These are phyloP conservation scores for Cantharis rustica DNA, from an alignment of 2,888 invertebrate species.

Conservation along the genomic window DNA sequence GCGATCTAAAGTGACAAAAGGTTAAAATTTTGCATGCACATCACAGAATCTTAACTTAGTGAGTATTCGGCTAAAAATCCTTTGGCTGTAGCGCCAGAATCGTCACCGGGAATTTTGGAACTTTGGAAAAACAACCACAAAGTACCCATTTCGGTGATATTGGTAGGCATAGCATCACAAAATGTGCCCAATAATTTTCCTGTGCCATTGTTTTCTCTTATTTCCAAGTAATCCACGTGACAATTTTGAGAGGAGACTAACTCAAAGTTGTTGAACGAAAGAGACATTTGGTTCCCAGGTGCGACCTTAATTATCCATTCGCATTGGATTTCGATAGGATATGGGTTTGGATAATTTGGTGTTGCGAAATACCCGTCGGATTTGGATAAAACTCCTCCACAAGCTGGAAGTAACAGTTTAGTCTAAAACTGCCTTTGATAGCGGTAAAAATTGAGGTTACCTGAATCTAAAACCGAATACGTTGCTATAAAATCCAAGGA, in stretches of 20 bases:
- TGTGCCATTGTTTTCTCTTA: constrained; percentile 67
- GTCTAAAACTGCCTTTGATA: too few relatives aligned
- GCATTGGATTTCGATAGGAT: constrained; percentile 73
- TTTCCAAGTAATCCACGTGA: constrained; percentile 83
- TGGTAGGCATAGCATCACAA: constrained; percentile 72
- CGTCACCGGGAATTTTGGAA: constrained; percentile 49
- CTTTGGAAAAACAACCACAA: constrained; percentile 82
- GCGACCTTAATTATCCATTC: constrained; percentile 74
- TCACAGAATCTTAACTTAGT: constrained; percentile 59
- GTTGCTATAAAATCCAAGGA: constrained; percentile 58
- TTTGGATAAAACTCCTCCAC: constrained; percentile 69
- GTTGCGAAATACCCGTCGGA: constrained; percentile 68
- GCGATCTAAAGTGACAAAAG: constrained; percentile 57
- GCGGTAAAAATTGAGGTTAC: constrained; percentile 48
- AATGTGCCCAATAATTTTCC: constrained; percentile 75
- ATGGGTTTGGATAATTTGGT: constrained; percentile 73
- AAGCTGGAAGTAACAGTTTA: constrained; percentile 57
- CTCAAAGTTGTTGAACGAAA: constrained; percentile 72
- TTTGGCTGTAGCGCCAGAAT: constrained; percentile 58
- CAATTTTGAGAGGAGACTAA: constrained; percentile 75
- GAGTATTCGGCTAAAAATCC: constrained; percentile 81
- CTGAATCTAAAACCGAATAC: constrained; percentile 62
- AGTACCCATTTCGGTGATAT: constrained; percentile 62
- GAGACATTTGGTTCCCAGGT: constrained; percentile 55
- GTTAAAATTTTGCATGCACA: fast-evolving